Base-by-base conservation (phyloP, 1,140 invertebrate species). In the Zaprionus davidi region DNA sequence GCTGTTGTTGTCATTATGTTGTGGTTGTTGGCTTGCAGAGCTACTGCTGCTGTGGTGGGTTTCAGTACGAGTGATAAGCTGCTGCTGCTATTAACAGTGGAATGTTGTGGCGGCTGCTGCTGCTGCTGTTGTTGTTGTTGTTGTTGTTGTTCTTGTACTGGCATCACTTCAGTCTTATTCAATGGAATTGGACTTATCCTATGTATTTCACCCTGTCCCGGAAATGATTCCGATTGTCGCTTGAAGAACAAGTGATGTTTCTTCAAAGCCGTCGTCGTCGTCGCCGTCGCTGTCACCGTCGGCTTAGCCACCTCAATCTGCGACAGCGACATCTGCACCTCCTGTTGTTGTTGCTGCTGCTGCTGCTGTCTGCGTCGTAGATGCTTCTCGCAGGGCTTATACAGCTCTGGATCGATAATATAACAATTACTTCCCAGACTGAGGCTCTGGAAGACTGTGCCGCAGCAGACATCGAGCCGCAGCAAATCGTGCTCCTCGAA, bases 1-100 rank as follows among this genome's bases (percentile, higher is more conserved):
- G 85, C 95, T 5, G 95, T 95, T 12, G 91, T 59, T 94, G 93
- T 71, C 93, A 91, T 65, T 31, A 36, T 63, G 31, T 36, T 64
- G 56, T n/a, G 62, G 41, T 24, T 34, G 56, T 53, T 7, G 44
- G 9, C n/a, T n/a, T 53, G 51, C 26, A 31, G 59, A 24, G n/a
- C 95, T 3, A 94, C 94, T 22, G 90, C 53, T 94, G 92, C 53
- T 34, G 38, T 51, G 5, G 62, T 95, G 3, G 69, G 55, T 58
- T 82, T 82, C 12, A 82, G 80, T 28, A 65, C 63, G 11, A 78
- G 65, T 20, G 80, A 69, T 49, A 82, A 58, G 56, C 71, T 83
- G 80, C 62, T 82, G 80, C 62, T 59, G 31, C n/a, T 44, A 20
- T 15, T 57, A 58, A 36, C n/a, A 58, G 20, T 73, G 74, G 83